phyloP scores from a whole-genome alignment of 2,888 invertebrate genomes.

The Aquatica leii region DNA sequence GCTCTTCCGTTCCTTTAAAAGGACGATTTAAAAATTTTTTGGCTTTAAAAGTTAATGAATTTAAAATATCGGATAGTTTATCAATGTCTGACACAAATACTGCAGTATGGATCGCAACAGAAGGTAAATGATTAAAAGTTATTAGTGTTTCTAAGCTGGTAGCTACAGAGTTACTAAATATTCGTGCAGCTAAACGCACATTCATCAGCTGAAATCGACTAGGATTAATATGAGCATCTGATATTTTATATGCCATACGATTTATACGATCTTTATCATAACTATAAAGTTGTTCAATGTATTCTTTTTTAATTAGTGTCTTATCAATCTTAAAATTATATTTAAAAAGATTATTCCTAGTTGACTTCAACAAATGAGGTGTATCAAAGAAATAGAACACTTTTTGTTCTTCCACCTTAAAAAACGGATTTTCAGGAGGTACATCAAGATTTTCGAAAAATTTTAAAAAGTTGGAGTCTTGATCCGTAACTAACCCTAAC shows the following conservation, averaged over 20 bases:
- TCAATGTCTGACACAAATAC: neutral
- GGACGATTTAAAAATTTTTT: neutral
- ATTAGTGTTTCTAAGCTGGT: neutral
- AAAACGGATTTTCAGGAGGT: neutral
- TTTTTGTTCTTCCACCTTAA: conserved; percentile 2
- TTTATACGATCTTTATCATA: neutral
- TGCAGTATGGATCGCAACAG: neutral
- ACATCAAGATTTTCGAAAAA: conserved; percentile 2
- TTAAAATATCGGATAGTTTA: conserved; percentile 6
- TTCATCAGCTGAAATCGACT: neutral
- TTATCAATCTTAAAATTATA: neutral
- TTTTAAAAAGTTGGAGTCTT: conserved; percentile 2
- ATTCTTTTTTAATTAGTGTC: neutral
- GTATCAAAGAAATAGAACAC: neutral
- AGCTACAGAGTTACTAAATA: neutral
- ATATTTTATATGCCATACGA: neutral
- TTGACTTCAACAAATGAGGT: conserved; percentile 4
- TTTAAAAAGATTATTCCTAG: conserved; percentile 1
- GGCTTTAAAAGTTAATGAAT: neutral
- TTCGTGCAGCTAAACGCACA: neutral
- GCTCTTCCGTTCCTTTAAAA: neutral
- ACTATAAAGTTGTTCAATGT: neutral
- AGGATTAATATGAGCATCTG: neutral
- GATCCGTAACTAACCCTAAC: neutral
- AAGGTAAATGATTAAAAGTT: neutral